These are phyloP conservation scores for Hemichromis elongatus DNA, from an alignment of 2,113 vertebrate genomes.

Conservation along the genomic window DNA sequence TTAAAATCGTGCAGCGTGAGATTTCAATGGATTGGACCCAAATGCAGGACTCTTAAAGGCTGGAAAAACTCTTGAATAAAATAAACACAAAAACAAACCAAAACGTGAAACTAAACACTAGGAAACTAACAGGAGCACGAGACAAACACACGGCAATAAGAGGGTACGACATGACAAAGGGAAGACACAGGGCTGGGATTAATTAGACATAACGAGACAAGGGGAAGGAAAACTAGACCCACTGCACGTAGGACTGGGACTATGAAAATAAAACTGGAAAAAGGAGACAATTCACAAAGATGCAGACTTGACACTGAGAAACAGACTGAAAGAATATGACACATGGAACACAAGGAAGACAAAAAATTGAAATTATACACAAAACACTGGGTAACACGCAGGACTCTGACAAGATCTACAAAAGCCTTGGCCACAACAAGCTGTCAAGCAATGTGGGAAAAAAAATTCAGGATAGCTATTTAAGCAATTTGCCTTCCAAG, in stretches of 20 bases:
- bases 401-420: too few relatives aligned
- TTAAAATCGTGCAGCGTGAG: not conserved
- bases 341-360: too few relatives aligned
- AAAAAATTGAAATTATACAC: too few relatives aligned
- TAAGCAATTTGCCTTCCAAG: not conserved
- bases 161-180: rapidly evolving
- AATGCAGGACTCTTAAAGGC: too few relatives aligned
- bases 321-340: too few relatives aligned
- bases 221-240: not conserved
- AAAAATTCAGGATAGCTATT: not conserved
- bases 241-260: too few relatives aligned
- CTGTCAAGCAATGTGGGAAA: not conserved
- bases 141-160: not conserved
- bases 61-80: rapidly evolving
- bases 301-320: too few relatives aligned
- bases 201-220: not conserved
- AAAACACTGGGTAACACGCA: too few relatives aligned
- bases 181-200: not conserved
- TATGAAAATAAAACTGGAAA: too few relatives aligned
- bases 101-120: not conserved
- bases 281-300: too few relatives aligned
- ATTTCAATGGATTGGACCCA: not conserved
- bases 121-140: not conserved
- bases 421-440: rapidly evolving
- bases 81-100: not conserved